Evolutionary conservation across 2,888 invertebrate species (phyloP), one percentile per base, ranked within the genome.

Genomic region (Drosophila differens): DNA sequence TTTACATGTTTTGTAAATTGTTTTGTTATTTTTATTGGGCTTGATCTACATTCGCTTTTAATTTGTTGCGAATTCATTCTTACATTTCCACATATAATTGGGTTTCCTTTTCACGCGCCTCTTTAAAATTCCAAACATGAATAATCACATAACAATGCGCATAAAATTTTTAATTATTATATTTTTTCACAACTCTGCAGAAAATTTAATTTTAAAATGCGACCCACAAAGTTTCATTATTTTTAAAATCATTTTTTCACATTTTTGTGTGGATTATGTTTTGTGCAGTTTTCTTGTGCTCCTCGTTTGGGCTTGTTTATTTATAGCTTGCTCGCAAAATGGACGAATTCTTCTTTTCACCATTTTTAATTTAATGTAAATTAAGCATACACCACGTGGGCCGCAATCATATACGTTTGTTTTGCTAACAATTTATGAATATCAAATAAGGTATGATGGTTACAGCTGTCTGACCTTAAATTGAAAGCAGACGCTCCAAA

Each of bases 361-460:
- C 16, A 22, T 44, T 53, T 65, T 63, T 35, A 54, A 61, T 67
- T 22, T 41, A 51, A 47, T 44, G 14, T 14, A 61, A 59, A 77
- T 77, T 35, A 68, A 35, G 77, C 70, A 77, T 74, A 66, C 81
- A 63, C 59, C 74, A 77, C 67, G 81, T 79, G 74, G 62, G 41
- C 5, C 54, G 32, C 39, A 59, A 33, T 62, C 39, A 41, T 64
- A 67, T 52, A 32, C 14, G 7, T 22, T 53, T 70, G 39, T 41
- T 61, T 64, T 28, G n/a, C 57, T 33, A 39, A 5, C 10, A 61
- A 47, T 61, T 58, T 73, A 70, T 58, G 33, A 28, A 28, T 10
- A 51, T 58, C 60, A 25, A 47, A 59, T 54, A 65, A 32, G 66
- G 63, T 61, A n/a, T n/a, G 19, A 30, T 30, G 30, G 25, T 25